Percentiles rank a stretch among this genome's conserved stretches.
phyloP scores from a whole-genome alignment of 1,140 invertebrate species.

The Tribolium castaneum region DNA sequence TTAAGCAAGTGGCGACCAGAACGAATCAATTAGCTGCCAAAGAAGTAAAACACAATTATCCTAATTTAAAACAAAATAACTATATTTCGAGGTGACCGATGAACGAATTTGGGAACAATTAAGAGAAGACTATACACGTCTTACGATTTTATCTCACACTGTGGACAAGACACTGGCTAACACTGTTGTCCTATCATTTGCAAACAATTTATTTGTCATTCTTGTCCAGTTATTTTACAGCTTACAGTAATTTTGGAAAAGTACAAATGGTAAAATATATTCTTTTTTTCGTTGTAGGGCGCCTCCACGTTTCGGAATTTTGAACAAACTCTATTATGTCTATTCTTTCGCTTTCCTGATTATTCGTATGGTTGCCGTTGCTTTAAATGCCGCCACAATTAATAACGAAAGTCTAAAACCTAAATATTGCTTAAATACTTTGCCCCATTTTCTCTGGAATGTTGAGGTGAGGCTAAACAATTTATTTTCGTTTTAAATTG shows the following conservation, averaged over 20 bases:
- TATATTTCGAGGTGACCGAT: neutral
- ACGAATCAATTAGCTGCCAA: neutral
- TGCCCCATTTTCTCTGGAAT: constrained; percentile 25
- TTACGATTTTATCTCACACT: neutral
- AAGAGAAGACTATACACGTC: neutral
- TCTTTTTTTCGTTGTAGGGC: neutral
- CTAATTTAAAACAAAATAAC: neutral
- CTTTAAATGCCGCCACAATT: constrained; percentile 68
- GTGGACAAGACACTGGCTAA: constrained; percentile 11
- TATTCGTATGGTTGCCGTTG: constrained; percentile 68
- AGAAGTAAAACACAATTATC: neutral
- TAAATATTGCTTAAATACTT: constrained; percentile 61
- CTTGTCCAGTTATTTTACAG: constrained; percentile 65
- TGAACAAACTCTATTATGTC: constrained; percentile 66
- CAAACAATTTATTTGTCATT: constrained; percentile 38
- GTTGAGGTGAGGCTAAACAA: neutral
- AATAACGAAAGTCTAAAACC: constrained; percentile 71
- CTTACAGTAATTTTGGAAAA: neutral
- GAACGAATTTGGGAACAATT: neutral
- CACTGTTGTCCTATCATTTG: constrained; percentile 33
- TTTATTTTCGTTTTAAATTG: neutral
- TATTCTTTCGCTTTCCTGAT: constrained; percentile 70
- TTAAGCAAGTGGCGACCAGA: constrained; percentile 7
- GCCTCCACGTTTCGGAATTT: neutral
- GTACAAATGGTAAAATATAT: neutral